Evolutionary conservation across 2,888 invertebrate species (phyloP), one percentile per base, ranked within the genome.

Genomic region (Ypsolopha scabrella): DNA sequence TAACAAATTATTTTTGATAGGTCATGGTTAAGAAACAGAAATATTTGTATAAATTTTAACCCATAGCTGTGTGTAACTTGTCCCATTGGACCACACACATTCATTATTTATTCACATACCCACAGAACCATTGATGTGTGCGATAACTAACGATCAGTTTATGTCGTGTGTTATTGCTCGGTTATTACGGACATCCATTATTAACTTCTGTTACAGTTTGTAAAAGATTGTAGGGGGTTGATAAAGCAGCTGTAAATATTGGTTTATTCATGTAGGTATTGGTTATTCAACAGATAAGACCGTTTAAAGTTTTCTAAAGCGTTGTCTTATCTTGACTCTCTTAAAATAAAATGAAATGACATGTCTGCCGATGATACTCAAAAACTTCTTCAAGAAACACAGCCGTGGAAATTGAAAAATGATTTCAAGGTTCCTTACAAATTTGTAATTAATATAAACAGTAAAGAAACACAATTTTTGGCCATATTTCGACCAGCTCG

Each of bases 121-220:
- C 9, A 11, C 11, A 34, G 34, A 10, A 9, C 35, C 41, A 37
- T 52, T 41, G 52, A 52, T 52, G 41, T 35, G n/a, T 43, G 13
- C 41, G 51, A 52, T 52, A 52, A 48, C 48, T 41, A 48, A 48
- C 51, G 34, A 52, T 48, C 43, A 41, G 39, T 39, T 51, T 51
- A 46, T 47, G 34, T 35, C 34, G 34, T 34, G 38, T 33, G 24
- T 38, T 46, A 51, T 46, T 51, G 43, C n/a, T 43, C 9, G 13
- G 8, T 14, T 9, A 43, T 11, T 38, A 43, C 43, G 9, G 46
- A 24, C 33, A 34, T 46, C 46, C 11, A 11, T 46, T 35, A 46
- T 46, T n/a, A 6, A 35, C 35, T 8, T 34, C 14, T 34, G 46
- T 34, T 35, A 33, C 34, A 46, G 24, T 39, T 39, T 39, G 39